These are phyloP conservation scores for Malacosoma neustria DNA, from an alignment of 2,888 invertebrate species.

Conservation along the genomic window DNA sequence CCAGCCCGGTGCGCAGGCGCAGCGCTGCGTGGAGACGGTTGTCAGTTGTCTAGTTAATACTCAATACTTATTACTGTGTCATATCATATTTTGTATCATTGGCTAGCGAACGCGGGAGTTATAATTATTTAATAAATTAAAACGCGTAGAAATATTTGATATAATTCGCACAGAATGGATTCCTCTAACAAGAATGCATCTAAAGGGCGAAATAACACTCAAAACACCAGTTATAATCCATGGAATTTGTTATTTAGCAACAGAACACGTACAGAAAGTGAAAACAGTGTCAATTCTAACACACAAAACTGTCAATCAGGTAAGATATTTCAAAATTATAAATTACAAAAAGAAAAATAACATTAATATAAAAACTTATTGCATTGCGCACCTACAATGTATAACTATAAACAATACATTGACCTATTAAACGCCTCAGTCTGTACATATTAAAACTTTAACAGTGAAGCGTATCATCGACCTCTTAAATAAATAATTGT, in stretches of 20 bases:
- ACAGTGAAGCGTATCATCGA: too few relatives aligned
- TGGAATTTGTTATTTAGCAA: constrained; percentile 59
- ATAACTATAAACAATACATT: not conserved
- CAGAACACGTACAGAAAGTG: constrained; percentile 57
- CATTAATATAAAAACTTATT: not conserved
- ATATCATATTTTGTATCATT: constrained; percentile 46
- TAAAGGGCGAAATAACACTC: constrained; percentile 33
- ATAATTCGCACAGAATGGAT: constrained; percentile 37
- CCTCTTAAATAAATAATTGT: too few relatives aligned
- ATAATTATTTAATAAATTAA: constrained; percentile 1
- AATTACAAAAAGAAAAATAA: too few relatives aligned
- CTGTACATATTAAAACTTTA: too few relatives aligned
- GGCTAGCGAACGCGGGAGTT: constrained; percentile 36
- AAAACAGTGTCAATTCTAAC: constrained; percentile 50
- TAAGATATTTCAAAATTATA: constrained; percentile 21
- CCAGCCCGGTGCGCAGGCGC: constrained; percentile 12
- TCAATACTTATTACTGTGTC: constrained; percentile 24
- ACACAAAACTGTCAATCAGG: constrained; percentile 44
- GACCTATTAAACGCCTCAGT: too few relatives aligned
- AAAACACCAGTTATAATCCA: constrained; percentile 42
- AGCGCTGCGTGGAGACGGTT: constrained; percentile 20
- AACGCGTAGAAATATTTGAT: constrained; percentile 9
- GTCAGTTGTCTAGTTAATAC: too few relatives aligned
- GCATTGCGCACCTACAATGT: not conserved
- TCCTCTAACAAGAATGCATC: constrained; percentile 36